Percentiles rank a stretch among this genome's conserved stretches.
Evolutionary conservation across 2,888 invertebrate genomes (phyloP).

Genomic region (Trissolcus japonicus): DNA sequence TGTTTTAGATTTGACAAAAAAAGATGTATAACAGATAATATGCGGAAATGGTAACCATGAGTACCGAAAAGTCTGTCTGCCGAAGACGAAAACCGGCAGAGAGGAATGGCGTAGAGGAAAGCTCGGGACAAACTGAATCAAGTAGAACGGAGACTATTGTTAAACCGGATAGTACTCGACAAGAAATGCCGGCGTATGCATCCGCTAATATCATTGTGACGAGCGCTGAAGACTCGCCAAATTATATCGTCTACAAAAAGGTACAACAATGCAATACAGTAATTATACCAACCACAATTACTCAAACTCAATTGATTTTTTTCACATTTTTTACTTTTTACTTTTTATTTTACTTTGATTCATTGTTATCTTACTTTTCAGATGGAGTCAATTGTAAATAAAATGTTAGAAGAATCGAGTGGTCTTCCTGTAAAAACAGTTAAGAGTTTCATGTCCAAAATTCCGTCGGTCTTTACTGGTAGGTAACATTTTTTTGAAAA

Average conservation of each 20-base stretch:
- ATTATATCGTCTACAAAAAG: conserved; percentile 92
- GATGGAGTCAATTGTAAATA: conserved; percentile 97
- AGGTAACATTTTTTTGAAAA: conserved; percentile 26
- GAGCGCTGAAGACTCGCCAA: conserved; percentile 87
- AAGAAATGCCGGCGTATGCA: conserved; percentile 57
- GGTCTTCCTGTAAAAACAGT: conserved; percentile 98
- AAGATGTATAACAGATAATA: conserved; percentile 58
- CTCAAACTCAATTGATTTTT: too few relatives aligned
- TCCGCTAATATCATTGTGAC: conserved; percentile 48
- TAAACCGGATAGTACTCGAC: conserved; percentile 52
- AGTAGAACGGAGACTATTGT: conserved; percentile 49
- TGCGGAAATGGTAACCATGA: conserved; percentile 83
- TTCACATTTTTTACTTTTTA: too few relatives aligned
- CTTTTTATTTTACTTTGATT: too few relatives aligned
- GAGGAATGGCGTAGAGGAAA: conserved; percentile 73
- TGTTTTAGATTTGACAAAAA: too few relatives aligned
- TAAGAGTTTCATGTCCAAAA: conserved; percentile 99
- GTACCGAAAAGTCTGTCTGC: conserved; percentile 80
- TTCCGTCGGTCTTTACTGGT: conserved; percentile 95
- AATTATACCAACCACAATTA: background rate
- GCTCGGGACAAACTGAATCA: conserved; percentile 61
- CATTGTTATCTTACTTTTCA: conserved; percentile 72
- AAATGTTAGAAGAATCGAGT: conserved; percentile 95
- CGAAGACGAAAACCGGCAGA: conserved; percentile 78
- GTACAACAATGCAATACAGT: conserved; percentile 74